phyloP scores from a whole-genome alignment of 2,888 invertebrate species.

The Cremastobaeus sp. region DNA sequence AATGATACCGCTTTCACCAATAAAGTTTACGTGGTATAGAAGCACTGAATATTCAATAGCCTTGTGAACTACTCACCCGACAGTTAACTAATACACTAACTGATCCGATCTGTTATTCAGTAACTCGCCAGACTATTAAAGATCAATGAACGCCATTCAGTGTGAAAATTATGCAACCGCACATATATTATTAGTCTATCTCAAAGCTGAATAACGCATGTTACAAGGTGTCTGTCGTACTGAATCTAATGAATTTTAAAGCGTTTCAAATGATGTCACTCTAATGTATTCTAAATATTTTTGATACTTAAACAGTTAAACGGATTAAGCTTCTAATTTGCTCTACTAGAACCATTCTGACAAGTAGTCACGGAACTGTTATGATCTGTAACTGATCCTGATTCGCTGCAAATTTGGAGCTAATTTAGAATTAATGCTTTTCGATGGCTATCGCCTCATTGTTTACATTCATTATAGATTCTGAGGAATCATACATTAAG shows the following conservation, averaged over 20 bases:
- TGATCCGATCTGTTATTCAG: slow-evolving; percentile 64
- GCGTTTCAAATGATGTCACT: slow-evolving; percentile 50
- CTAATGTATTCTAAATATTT: slow-evolving; percentile 39
- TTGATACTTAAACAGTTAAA: slow-evolving; percentile 23
- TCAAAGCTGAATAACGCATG: slow-evolving; percentile 61
- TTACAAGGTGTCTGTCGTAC: slow-evolving; percentile 60
- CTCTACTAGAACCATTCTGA: too few relatives aligned
- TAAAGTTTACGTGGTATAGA: slow-evolving; percentile 60
- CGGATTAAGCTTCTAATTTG: slow-evolving; percentile 31
- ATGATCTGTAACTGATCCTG: background rate
- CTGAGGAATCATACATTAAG: slow-evolving; percentile 38
- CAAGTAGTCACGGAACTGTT: background rate
- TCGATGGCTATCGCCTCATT: slow-evolving; percentile 1
- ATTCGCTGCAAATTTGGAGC: background rate
- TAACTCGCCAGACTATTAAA: slow-evolving; percentile 63
- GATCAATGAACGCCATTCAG: slow-evolving; percentile 63
- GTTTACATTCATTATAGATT: slow-evolving; percentile 38
- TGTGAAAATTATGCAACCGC: slow-evolving; percentile 63
- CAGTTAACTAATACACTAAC: slow-evolving; percentile 63
- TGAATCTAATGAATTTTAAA: slow-evolving; percentile 60
- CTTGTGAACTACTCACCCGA: slow-evolving; percentile 63
- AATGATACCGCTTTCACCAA: slow-evolving; percentile 61
- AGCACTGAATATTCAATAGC: slow-evolving; percentile 62
- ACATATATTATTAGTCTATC: slow-evolving; percentile 61
- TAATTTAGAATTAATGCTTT: background rate